Evolutionary conservation across 2,113 vertebrate genomes (phyloP).

Genomic region (Mirza zaza): DNA sequence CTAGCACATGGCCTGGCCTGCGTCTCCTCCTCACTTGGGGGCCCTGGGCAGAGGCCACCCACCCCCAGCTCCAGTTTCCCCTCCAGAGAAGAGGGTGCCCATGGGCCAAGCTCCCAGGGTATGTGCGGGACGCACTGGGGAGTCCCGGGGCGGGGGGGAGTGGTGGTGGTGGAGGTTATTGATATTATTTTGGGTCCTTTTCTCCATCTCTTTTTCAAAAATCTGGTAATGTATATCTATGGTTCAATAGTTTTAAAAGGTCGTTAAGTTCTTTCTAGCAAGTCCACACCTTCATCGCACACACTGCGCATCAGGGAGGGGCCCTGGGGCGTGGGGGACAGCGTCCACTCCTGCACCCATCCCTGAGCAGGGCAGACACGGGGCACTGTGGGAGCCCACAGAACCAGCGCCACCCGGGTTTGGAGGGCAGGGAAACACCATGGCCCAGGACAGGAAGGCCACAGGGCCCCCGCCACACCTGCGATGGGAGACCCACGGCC

Average conservation of each 20-base stretch:
- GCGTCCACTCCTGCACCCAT: rapidly evolving
- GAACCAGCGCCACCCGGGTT: no score
- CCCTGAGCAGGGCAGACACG: background rate
- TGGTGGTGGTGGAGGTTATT: rapidly evolving
- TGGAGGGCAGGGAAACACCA: no score
- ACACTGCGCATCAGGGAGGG: rapidly evolving
- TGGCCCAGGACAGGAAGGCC: background rate
- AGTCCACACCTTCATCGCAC: rapidly evolving
- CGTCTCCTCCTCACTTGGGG: background rate
- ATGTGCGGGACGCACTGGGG: background rate
- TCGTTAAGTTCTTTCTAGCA: background rate
- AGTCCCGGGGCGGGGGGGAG: rapidly evolving
- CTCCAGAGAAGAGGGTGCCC: rapidly evolving
- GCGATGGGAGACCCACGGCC: background rate
- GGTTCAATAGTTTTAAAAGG: rapidly evolving
- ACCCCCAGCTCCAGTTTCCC: background rate
- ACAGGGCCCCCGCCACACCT: background rate
- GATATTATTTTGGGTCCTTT: background rate
- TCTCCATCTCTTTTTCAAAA: background rate
- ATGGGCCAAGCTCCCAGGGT: no score
- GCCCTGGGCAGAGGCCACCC: background rate
- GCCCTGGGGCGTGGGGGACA: no score
- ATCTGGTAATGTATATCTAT: no score
- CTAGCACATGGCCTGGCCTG: background rate
- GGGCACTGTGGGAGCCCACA: background rate